Base-by-base conservation (phyloP, 2,888 invertebrate species). In the Ectropis crepuscularia region DNA sequence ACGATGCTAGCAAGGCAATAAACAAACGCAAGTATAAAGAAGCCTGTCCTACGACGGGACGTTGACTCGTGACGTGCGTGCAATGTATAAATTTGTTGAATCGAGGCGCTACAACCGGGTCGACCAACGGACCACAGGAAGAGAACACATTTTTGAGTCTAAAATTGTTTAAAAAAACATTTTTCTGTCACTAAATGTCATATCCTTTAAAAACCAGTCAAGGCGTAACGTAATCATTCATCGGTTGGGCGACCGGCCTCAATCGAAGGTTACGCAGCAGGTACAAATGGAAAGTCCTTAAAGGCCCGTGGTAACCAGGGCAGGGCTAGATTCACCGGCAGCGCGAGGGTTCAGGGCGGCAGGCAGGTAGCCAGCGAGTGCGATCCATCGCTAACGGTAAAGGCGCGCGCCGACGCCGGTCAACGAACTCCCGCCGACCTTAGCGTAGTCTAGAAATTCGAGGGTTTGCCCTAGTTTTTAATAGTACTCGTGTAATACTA, bases 391-490 rank as follows among this genome's bases (percentile, higher is more conserved):
- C 74, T 90, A 89, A 90, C 89, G 89, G 90, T 85, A 85, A 75
- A 80, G 82, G 77, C 81, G 80, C 82, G 79, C 83, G 82, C 80
- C 81, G 79, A 60, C 78, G 80, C 54, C 88, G 93, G 90, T 89
- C 87, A 88, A 87, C 83, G 92, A 91, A 83, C 89, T 79, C 79
- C 81, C 80, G 67, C 74, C 83, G 85, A 86, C 86, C 85, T 86
- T 86, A 84, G 76, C 76, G 77, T 80, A 79, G 85, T 86, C 87
- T 88, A 89, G 82, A 88, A 84, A 85, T 89, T 87, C 82, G 86
- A 89, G 81, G 87, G 85, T 85, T 79, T 82, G 86, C 72, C 86
- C 90, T 78, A 89, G 78, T 85, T 90, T 81, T 81, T 75, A 55
- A 65, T n/a, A 57, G 46, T n/a, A 6, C 61, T 45, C 42, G 58